Percentiles rank a stretch among this genome's conserved stretches.
Evolutionary conservation across 2,888 invertebrate genomes (phyloP).

Genomic region (Aricia artaxerxes): DNA sequence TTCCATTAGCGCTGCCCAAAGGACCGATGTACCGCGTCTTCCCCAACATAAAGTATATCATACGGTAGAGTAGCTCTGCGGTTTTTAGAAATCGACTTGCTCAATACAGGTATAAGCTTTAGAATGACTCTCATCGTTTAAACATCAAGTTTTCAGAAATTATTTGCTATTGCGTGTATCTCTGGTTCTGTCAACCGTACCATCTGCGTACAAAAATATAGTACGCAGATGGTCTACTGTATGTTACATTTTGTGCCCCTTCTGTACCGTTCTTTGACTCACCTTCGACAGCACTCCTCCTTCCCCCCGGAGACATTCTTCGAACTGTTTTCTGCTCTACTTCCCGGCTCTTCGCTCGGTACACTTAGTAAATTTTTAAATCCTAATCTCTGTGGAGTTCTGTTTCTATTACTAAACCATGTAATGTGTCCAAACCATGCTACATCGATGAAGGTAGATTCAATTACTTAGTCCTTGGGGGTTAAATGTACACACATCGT

Average conservation of each 20-base stretch:
- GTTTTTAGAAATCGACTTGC: neutral
- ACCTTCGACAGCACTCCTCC: neutral
- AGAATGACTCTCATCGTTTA: neutral
- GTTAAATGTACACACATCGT: too few species aligned
- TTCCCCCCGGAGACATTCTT: neutral
- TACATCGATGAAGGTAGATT: too few species aligned
- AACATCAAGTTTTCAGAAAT: neutral
- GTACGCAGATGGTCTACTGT: neutral
- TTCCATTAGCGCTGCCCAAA: constrained; percentile 1
- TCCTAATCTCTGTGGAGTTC: neutral
- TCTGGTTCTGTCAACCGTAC: neutral
- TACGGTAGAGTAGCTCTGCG: neutral
- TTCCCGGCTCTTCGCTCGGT: neutral
- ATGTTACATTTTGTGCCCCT: neutral
- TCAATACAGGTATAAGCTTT: neutral
- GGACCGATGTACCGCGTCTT: neutral
- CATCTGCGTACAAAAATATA: too few species aligned
- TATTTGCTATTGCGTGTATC: neutral
- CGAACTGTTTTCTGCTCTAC: neutral
- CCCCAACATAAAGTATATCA: neutral
- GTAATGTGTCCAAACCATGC: neutral
- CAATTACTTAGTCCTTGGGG: too few species aligned
- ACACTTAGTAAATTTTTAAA: constrained; percentile 8
- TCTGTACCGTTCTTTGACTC: neutral
- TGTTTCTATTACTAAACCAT: neutral